Conservation (phyloP, 2,113 vertebrate species). For the Paratilapia polleni region DNA sequence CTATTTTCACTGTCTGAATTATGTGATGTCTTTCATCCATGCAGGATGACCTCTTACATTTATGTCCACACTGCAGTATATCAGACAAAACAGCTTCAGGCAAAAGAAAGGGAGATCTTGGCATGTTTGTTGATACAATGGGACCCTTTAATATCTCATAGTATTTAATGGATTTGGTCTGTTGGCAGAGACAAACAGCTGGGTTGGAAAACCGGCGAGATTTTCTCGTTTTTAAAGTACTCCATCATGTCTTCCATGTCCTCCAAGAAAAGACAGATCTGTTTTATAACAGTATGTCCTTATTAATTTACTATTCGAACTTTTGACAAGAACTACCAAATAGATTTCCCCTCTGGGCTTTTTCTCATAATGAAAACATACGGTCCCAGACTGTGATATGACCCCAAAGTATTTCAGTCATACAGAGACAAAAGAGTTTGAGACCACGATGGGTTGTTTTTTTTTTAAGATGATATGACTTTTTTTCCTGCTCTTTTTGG, state of each 20-base stretch:
- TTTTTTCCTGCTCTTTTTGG: not conserved
- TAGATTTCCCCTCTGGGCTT: constrained; percentile 9
- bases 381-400: not conserved
- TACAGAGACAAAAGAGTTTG: not conserved
- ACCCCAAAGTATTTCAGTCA: not conserved
- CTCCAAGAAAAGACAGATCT: constrained; percentile 23
- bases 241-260: constrained; percentile 46
- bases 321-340: constrained; percentile 45
- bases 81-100: constrained; percentile 48
- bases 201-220: constrained; percentile 32
- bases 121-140: constrained; percentile 69
- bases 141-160: constrained; percentile 44
- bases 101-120: constrained; percentile 39
- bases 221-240: constrained; percentile 44
- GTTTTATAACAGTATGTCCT: constrained; percentile 25
- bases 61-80: constrained; percentile 38
- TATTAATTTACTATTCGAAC: constrained; percentile 25
- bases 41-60: constrained; percentile 39
- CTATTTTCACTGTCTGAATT: constrained; percentile 44
- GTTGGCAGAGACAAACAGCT: constrained; percentile 54
- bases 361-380: constrained; percentile 17
- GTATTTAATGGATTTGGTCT: constrained; percentile 64
- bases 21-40: constrained; percentile 22
- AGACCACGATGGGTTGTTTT: not conserved
- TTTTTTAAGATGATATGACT: not conserved